These are phyloP conservation scores for Heterotis niloticus DNA, from an alignment of 2,113 vertebrate species.

Conservation along the genomic window DNA sequence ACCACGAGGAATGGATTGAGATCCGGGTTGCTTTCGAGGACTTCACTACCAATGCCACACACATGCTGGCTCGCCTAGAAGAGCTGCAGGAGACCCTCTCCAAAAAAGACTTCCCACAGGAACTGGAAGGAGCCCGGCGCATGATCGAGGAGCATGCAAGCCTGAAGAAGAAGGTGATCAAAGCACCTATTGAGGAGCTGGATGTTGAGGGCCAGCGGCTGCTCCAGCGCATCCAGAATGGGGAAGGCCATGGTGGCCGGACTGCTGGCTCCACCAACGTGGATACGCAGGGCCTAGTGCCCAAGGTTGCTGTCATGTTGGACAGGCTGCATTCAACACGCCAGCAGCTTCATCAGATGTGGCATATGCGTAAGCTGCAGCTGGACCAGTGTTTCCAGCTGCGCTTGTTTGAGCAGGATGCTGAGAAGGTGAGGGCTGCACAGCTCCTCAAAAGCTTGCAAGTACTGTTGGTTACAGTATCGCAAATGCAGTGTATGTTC, in stretches of 20 bases:
- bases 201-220: slow-evolving; percentile 92
- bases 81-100: slow-evolving; percentile 94
- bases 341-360: slow-evolving; percentile 96
- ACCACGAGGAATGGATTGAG: slow-evolving; percentile 98
- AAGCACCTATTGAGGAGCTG: slow-evolving; percentile 95
- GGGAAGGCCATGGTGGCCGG: slow-evolving; percentile 80
- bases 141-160: slow-evolving; percentile 96
- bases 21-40: slow-evolving; percentile 96
- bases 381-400: slow-evolving; percentile 99
- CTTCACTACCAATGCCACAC: slow-evolving; percentile 90
- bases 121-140: slow-evolving; percentile 87
- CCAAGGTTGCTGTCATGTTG: slow-evolving; percentile 86
- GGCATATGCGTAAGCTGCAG: slow-evolving; percentile 94
- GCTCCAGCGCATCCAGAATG: slow-evolving; percentile 93
- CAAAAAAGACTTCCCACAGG: slow-evolving; percentile 91
- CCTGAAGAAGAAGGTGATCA: slow-evolving; percentile 95
- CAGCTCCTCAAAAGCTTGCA: neutral
- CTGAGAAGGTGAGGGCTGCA: slow-evolving; percentile 81
- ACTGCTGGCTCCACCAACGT: slow-evolving; percentile 80
- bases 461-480: neutral
- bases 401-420: slow-evolving; percentile 94
- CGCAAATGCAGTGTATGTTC: too few relatives aligned
- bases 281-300: slow-evolving; percentile 90
- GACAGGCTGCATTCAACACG: slow-evolving; percentile 93
- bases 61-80: slow-evolving; percentile 89